phyloP scores from a whole-genome alignment of 2,888 invertebrate species.

The Brenthis daphne region DNA sequence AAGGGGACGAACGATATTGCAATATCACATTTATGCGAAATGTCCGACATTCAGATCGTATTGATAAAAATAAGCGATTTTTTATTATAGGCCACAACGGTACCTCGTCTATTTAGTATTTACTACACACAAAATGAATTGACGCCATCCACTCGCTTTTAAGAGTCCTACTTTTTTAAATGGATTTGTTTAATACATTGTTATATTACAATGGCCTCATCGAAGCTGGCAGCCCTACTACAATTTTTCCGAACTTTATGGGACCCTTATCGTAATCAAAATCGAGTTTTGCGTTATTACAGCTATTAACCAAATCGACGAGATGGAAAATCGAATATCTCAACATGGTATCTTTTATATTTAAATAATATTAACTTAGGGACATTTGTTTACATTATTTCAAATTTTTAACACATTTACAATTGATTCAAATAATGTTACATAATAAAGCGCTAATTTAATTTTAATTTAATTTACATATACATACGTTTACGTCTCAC shows the following conservation, averaged over 20 bases:
- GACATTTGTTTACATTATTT: not conserved
- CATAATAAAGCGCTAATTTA: too few relatives aligned
- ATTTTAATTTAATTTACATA: too few relatives aligned
- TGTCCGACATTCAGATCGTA: constrained; percentile 81
- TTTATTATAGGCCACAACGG: constrained; percentile 75
- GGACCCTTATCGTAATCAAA: constrained; percentile 63
- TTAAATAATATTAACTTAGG: constrained; percentile 27
- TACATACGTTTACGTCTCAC: not conserved
- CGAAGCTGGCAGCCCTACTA: constrained; percentile 30
- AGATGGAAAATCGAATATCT: constrained; percentile 62
- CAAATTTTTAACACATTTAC: not conserved
- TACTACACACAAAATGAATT: constrained; percentile 26
- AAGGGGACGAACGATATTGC: constrained; percentile 82
- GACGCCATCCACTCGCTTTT: constrained; percentile 34
- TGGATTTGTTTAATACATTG: not conserved
- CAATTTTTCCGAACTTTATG: constrained; percentile 44
- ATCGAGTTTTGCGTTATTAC: constrained; percentile 65
- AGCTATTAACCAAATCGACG: constrained; percentile 62
- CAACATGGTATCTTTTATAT: constrained; percentile 42
- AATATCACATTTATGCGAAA: constrained; percentile 83
- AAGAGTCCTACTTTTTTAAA: constrained; percentile 19
- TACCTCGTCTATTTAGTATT: constrained; percentile 37
- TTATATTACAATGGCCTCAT: constrained; percentile 29
- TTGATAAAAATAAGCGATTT: constrained; percentile 82
- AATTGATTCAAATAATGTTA: too few relatives aligned